Percentiles rank a stretch among this genome's conserved stretches.
Evolutionary conservation across 2,888 invertebrate species (phyloP).

Genomic region (Ophraella communa): DNA sequence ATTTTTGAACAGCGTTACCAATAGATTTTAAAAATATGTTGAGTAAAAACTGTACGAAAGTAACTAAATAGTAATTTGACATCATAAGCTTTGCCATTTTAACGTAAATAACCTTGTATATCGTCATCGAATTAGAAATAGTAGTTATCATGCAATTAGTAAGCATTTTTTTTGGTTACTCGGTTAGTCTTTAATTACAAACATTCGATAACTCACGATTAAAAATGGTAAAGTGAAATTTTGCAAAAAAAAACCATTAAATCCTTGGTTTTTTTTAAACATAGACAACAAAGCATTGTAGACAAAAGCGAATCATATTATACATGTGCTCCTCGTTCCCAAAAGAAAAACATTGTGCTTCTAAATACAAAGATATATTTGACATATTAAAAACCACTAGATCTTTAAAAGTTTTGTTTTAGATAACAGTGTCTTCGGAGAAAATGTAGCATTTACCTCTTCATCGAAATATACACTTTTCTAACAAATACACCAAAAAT

Average conservation of each 20-base stretch:
- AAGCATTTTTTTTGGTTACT: constrained; percentile 35
- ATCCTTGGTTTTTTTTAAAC: constrained; percentile 23
- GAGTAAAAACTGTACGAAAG: background rate
- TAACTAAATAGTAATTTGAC: background rate
- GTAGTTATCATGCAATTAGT: constrained; percentile 41
- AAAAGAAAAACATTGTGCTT: constrained; percentile 16
- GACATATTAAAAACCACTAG: no score
- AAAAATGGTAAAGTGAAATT: constrained; percentile 20
- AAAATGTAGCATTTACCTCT: background rate
- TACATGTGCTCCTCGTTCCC: constrained; percentile 35
- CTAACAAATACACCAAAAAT: no score
- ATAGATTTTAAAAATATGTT: background rate
- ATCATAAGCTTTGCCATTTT: background rate
- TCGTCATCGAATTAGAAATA: constrained; percentile 3
- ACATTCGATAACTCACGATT: constrained; percentile 28
- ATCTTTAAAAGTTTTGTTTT: background rate
- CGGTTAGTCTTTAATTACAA: constrained; percentile 25
- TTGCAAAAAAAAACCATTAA: constrained; percentile 12
- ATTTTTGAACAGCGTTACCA: no score
- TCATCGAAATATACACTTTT: no score
- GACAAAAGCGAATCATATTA: constrained; percentile 37
- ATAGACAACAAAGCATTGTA: constrained; percentile 16
- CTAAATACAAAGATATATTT: constrained; percentile 15
- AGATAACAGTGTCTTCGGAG: background rate
- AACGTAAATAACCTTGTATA: background rate